These are phyloP conservation scores for Venusia cambrica DNA, from an alignment of 2,888 invertebrate species.

Conservation along the genomic window DNA sequence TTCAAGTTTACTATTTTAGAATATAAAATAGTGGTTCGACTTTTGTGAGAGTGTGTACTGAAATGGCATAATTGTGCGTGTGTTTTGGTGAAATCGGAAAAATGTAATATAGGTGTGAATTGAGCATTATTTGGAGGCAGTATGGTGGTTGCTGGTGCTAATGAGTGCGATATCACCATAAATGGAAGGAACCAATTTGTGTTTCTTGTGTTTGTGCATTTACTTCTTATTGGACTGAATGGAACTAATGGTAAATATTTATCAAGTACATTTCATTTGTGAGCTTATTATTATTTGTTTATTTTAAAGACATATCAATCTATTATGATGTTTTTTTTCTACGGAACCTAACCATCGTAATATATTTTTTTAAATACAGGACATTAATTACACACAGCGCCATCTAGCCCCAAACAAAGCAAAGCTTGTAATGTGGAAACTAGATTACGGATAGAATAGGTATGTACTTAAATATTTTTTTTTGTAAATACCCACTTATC, in stretches of 20 bases:
- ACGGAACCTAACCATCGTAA: too few species aligned
- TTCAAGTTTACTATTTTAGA: constrained; percentile 34
- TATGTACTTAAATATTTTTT: too few species aligned
- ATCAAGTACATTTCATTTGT: too few species aligned
- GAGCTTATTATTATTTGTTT: too few species aligned
- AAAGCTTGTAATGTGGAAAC: too few species aligned
- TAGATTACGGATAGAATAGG: too few species aligned
- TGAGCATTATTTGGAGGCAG: constrained; percentile 70
- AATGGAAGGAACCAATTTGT: constrained; percentile 78
- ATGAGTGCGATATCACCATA: constrained; percentile 75
- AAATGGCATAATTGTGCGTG: constrained; percentile 19
- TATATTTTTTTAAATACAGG: too few species aligned
- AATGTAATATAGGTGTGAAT: constrained; percentile 71
- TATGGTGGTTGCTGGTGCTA: constrained; percentile 78
- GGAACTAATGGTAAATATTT: constrained; percentile 75
- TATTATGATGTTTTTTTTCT: too few species aligned
- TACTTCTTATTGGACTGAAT: constrained; percentile 76
- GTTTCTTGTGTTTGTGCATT: constrained; percentile 76
- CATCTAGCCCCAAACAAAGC: too few species aligned
- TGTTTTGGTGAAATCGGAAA: constrained; percentile 45
- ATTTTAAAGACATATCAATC: too few species aligned
- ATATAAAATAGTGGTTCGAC: neutral
- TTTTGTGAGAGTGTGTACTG: constrained; percentile 1
- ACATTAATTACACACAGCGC: too few species aligned
- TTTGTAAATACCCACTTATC: too few species aligned